A percentile compares a stretch with the other conserved stretches of the same genome.
Conservation (phyloP, 2,888 invertebrate genomes). For the Cotesia congregata region DNA sequence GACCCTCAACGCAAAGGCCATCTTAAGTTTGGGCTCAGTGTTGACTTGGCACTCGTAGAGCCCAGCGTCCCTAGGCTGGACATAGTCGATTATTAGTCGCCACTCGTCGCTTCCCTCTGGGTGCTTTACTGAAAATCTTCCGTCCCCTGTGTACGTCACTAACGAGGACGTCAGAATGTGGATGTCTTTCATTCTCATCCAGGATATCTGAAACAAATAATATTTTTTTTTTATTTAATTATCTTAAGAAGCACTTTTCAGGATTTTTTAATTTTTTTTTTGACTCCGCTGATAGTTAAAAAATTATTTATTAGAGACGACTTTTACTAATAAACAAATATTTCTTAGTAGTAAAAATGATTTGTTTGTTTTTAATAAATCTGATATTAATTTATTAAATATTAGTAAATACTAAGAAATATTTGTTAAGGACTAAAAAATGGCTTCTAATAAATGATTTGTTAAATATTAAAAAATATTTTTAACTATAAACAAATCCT, state of each 20-base stretch:
- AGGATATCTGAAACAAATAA: constrained; percentile 77
- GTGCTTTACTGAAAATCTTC: constrained; percentile 86
- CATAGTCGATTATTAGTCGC: constrained; percentile 87
- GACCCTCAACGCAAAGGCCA: constrained; percentile 84
- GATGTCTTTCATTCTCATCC: constrained; percentile 86
- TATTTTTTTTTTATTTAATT: not conserved
- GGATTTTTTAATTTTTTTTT: no score
- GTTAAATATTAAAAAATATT: no score
- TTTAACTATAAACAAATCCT: no score
- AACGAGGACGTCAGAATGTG: constrained; percentile 89
- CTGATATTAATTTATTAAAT: no score
- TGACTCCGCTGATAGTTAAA: no score
- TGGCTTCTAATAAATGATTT: no score
- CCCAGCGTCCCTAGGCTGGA: constrained; percentile 86
- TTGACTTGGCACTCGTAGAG: constrained; percentile 92
- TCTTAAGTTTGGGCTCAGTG: constrained; percentile 90
- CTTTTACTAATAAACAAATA: no score
- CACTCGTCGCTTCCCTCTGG: constrained; percentile 89
- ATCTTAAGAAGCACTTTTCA: not conserved
- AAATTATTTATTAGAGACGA: no score
- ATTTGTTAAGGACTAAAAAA: no score
- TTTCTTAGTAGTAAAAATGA: no score
- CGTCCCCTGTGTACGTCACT: constrained; percentile 90
- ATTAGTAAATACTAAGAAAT: no score
- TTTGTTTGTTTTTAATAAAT: no score